Base-by-base conservation (phyloP, 1,140 invertebrate species). In the Metopolophium dirhodum region DNA sequence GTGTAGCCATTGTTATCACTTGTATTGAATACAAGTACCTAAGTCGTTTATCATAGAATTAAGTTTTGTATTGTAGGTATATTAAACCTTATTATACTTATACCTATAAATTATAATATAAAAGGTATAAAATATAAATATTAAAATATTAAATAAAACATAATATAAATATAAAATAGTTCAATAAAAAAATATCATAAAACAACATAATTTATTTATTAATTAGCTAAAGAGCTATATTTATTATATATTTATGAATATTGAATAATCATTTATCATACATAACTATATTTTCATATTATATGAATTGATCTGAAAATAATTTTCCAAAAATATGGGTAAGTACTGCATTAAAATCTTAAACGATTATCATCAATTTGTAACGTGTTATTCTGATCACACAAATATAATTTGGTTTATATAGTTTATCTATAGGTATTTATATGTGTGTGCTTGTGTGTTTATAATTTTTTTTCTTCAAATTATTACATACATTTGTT, bases 141-240 rank as follows among this genome's bases (percentile, higher is more conserved):
- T 30, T 61, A 6, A 61, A 30, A 61, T 61, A 61, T 61, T 4
- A 61, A 61, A 61, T 26, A 30, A 30, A 61, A 61, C 57, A 30
- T 30, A 61, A 61, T 30, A 30, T 30, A 61, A 61, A 61, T 8
- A 11, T 61, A 41, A 83, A 85, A 85, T 20, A 45, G 3, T 9
- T 41, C 22, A 85, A 41, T 85, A 85, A 37, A 45, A 85, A 0
- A 41, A 23, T 45, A 41, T 37, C 2, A 83, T 35, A 83, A 41
- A 30, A 86, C 83, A 47, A 86, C 37, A 86, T 41, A 86, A 86
- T 86, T 45, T 45, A 47, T 26, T 45, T 86, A 22, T 45, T 45
- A 86, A 45, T 86, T 86, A 45, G 83, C 37, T 86, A 86, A 86
- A 45, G 23, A 86, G 83, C 83, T 45, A 86, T 86, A 86, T 47